Evolutionary conservation across 2,888 invertebrate species (phyloP), one percentile per base, ranked within the genome.

Genomic region (Ectemnius continuus): DNA sequence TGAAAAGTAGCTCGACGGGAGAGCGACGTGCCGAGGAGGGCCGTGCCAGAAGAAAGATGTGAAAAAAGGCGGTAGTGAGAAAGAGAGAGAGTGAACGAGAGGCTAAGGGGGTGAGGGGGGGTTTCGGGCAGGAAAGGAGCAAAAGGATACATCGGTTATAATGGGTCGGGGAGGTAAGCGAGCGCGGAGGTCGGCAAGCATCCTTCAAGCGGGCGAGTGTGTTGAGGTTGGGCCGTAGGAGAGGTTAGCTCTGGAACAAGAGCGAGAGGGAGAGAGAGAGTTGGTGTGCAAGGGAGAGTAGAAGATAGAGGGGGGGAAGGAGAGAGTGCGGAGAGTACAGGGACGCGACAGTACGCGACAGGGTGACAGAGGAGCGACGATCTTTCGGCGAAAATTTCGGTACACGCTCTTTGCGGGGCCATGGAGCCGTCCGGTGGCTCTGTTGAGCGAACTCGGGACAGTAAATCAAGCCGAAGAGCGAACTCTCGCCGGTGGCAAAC

Each of bases 401-500:
- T 85, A 87, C 86, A 86, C 80, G 86, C 84, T 87, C 86, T 87
- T 87, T 85, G 87, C 86, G 86, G 86, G 85, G 86, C 84, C 70
- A 73, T 74, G 63, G 70, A 58, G 76, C 78, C 76, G 80, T 78
- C 73, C 80, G 36, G 80, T 72, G 74, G 77, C 80, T 23, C 23
- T 83, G 76, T 76, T 73, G 78, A 83, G 78, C 81, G 79, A 79
- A 79, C 81, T 80, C 82, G 75, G 84, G 83, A 84, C 86, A 80
- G 87, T 88, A 88, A 88, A 88, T 88, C 88, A 88, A 87, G 80
- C 79, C 76, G 70, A 77, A 82, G 84, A 78, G 83, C 83, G 84
- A 87, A 88, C 87, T 88, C 87, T 85, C 85, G 84, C 84, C 81
- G 79, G 80, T 82, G 84, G 83, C 89, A 88, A 89, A 89, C 89